phyloP scores from a whole-genome alignment of 2,113 vertebrate genomes.

The Talpa occidentalis region DNA sequence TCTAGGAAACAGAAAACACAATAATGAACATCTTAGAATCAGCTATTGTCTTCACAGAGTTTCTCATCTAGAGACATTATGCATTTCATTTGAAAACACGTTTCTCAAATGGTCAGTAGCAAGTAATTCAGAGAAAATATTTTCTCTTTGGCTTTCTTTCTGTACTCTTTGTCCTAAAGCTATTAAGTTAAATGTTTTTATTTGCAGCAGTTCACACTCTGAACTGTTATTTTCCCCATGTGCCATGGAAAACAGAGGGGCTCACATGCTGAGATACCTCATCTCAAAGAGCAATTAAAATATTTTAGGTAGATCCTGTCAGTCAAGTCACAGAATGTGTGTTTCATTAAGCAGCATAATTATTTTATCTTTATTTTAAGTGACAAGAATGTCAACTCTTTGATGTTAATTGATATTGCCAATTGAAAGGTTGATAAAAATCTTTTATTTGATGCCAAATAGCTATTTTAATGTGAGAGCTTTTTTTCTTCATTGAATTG shows the following conservation, averaged over 20 bases:
- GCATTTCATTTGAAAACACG: background rate
- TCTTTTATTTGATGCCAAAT: constrained; percentile 16
- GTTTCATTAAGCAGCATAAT: constrained; percentile 47
- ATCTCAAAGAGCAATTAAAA: background rate
- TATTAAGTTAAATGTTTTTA: background rate
- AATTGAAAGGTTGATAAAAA: constrained; percentile 22
- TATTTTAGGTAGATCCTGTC: background rate
- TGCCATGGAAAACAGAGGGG: background rate
- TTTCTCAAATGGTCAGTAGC: background rate
- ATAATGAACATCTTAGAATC: background rate
- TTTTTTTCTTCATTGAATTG: background rate
- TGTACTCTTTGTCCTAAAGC: background rate
- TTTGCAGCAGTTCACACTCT: background rate
- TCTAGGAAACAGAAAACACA: background rate
- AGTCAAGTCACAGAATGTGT: background rate
- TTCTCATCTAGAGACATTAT: background rate
- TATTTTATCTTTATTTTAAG: constrained; percentile 51
- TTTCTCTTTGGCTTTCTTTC: background rate
- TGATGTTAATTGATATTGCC: constrained; percentile 12
- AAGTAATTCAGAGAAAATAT: constrained; percentile 6
- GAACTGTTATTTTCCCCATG: background rate
- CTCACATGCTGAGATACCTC: background rate
- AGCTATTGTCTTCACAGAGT: background rate
- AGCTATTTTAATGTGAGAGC: background rate
- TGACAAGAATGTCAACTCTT: background rate